A percentile compares a stretch with the other conserved stretches of the same genome.
Conservation (phyloP, 2,797 vertebrate genomes). For the Peromyscus nudipes region DNA sequence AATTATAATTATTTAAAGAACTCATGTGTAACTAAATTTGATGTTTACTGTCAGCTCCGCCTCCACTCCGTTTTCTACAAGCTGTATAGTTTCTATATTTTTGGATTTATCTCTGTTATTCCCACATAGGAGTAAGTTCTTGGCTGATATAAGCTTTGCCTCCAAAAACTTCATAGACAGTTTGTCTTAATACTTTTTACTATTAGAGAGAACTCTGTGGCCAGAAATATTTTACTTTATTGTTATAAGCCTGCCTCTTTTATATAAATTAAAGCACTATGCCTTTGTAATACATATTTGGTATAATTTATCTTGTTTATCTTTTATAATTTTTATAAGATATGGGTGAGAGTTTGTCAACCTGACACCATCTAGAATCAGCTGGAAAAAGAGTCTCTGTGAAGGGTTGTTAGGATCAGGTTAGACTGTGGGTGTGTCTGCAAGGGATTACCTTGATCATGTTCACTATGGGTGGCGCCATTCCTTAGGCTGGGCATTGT, state of each 20-base stretch:
- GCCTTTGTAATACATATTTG: slow-evolving; percentile 51
- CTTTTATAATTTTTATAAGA: neutral
- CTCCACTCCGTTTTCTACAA: neutral
- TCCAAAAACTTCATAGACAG: slow-evolving; percentile 44
- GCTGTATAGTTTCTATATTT: neutral
- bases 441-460: neutral
- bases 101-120: neutral
- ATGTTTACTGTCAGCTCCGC: neutral
- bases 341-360: neutral
- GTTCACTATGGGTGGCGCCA: neutral
- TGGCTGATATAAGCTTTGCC: neutral
- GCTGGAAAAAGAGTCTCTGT: neutral
- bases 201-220: neutral
- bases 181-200: slow-evolving; percentile 25
- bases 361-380: neutral
- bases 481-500: neutral
- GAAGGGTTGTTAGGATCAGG: neutral
- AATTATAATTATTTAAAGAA: slow-evolving; percentile 25
- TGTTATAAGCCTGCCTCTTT: slow-evolving; percentile 24
- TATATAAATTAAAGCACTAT: neutral
- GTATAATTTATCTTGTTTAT: neutral
- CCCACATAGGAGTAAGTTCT: neutral
- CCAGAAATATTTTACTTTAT: slow-evolving; percentile 38
- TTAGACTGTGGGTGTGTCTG: neutral
- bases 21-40: slow-evolving; percentile 30